phyloP scores from a whole-genome alignment of 1,140 invertebrate genomes.

The Apis dorsata region DNA sequence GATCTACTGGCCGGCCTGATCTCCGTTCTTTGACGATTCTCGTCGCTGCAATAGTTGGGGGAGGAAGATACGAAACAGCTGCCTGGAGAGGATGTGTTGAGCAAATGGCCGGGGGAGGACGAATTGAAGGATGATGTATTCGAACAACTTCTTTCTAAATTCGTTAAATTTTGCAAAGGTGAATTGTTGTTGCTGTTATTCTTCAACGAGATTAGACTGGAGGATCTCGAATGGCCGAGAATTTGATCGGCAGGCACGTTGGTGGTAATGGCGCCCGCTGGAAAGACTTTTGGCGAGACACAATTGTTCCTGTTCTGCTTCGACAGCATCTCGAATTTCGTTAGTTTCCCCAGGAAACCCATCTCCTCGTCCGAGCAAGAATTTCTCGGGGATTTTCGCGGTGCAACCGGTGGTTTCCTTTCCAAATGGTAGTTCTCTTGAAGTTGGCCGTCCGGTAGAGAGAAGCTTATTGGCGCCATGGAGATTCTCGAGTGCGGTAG shows the following conservation, averaged over 20 bases:
- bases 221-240: conserved; percentile 79
- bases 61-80: conserved; percentile 30
- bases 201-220: conserved; percentile 71
- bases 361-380: conserved; percentile 80
- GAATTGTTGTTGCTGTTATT: conserved; percentile 47
- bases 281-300: conserved; percentile 89
- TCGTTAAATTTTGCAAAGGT: conserved; percentile 72
- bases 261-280: conserved; percentile 86
- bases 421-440: conserved; percentile 72
- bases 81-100: conserved; percentile 54
- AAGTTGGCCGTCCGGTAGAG: conserved; percentile 64
- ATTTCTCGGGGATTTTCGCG: conserved; percentile 78
- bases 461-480: conserved; percentile 85
- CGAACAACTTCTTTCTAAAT: conserved; percentile 71
- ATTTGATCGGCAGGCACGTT: conserved; percentile 90
- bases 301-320: conserved; percentile 73
- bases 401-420: conserved; percentile 80
- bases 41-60: conserved; percentile 50
- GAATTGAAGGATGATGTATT: conserved; percentile 63
- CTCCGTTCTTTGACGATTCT: conserved; percentile 50
- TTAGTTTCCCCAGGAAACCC: conserved; percentile 77
- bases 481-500: conserved; percentile 88
- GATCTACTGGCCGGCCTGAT: conserved; percentile 54
- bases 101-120: conserved; percentile 14
- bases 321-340: conserved; percentile 78